Evolutionary conservation across 2,797 vertebrate species (phyloP).

Genomic region (Melanotaenia parkinsoni): DNA sequence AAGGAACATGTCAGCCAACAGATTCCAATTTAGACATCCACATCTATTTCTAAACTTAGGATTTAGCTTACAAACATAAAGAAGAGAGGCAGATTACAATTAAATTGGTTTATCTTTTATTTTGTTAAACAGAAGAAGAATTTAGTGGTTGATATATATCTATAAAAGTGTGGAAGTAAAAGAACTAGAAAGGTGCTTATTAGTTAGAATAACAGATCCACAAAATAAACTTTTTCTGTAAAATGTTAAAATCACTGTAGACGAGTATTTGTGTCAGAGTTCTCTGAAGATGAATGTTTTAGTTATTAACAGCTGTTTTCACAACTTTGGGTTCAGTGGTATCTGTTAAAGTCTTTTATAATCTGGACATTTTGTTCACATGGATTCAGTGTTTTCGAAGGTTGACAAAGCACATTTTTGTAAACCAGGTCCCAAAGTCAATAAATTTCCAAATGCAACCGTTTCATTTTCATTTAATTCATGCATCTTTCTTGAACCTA

Average conservation of each 20-base stretch:
- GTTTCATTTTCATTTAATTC: no score
- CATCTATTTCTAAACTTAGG: neutral
- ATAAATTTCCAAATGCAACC: no score
- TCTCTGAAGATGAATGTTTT: neutral
- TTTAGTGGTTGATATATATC: constrained; percentile 3
- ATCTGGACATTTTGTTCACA: no score
- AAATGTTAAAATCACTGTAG: neutral
- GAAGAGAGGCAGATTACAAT: no score
- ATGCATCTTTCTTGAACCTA: no score
- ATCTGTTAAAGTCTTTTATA: no score
- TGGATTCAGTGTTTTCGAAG: no score
- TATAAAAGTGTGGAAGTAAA: neutral
- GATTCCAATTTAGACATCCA: neutral
- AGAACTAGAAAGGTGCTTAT: neutral
- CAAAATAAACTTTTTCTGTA: constrained; percentile 16
- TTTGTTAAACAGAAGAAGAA: neutral
- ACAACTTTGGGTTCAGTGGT: no score
- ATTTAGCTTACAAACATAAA: neutral
- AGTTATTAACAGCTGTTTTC: constrained; percentile 5
- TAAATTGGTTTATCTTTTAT: neutral
- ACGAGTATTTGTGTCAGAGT: neutral
- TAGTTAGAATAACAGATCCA: constrained; percentile 27
- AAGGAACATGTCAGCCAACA: neutral
- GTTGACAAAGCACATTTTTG: no score
- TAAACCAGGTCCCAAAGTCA: no score